phyloP scores from a whole-genome alignment of 2,113 vertebrate genomes.

The Brienomyrus longianalis region DNA sequence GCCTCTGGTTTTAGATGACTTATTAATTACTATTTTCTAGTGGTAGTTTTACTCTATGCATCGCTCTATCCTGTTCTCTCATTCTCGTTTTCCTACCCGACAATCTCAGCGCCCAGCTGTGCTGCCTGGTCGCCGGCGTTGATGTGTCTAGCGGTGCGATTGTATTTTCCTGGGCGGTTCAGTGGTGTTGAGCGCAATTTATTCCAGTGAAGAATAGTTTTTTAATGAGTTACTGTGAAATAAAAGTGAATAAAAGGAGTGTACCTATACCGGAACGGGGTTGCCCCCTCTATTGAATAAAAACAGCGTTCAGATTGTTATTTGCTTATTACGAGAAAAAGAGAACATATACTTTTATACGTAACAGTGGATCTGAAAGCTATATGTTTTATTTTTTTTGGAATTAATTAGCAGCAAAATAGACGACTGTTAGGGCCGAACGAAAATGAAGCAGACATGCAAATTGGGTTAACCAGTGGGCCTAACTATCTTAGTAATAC shows the following conservation, averaged over 20 bases:
- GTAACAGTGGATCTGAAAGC: neutral
- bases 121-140: neutral
- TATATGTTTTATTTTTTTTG: neutral
- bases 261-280: constrained; percentile 35
- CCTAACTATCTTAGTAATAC: neutral
- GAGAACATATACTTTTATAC: constrained; percentile 2
- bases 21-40: neutral
- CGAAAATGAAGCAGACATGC: neutral
- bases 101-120: neutral
- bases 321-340: constrained; percentile 45
- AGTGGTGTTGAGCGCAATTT: neutral
- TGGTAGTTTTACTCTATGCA: neutral
- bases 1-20: neutral
- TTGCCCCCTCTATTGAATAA: constrained; percentile 64
- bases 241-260: neutral
- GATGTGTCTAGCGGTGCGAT: neutral
- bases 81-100: neutral
- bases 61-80: neutral
- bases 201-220: neutral
- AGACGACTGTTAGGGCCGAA: neutral
- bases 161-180: neutral
- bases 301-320: constrained; percentile 25
- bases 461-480: neutral
- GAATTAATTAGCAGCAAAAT: neutral
- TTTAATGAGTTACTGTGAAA: neutral